Evolutionary conservation across 1,140 invertebrate species (phyloP).

Genomic region (Leguminivora glycinivorella): DNA sequence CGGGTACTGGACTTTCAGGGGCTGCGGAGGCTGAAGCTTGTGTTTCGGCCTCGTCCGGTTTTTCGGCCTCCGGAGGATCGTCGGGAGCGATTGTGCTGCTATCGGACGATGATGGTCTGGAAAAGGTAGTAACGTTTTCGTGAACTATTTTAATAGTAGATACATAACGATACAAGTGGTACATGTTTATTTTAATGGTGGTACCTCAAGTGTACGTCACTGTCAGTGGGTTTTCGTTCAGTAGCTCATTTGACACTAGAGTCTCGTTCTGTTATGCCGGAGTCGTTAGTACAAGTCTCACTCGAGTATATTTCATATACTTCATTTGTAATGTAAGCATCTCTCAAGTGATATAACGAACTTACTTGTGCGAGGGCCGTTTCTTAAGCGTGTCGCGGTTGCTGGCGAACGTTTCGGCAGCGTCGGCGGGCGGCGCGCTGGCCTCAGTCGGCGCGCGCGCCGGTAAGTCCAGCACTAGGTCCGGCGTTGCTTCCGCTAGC

Average conservation of each 20-base stretch:
- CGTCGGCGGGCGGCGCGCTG: conserved; percentile 38
- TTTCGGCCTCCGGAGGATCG: conserved; percentile 13
- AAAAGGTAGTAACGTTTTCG: too few relatives aligned
- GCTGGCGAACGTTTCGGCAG: conserved; percentile 61
- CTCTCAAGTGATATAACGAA: neutral
- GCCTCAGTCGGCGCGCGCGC: conserved; percentile 44
- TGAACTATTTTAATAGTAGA: too few relatives aligned
- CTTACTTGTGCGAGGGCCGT: conserved; percentile 46
- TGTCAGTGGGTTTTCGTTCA: too few relatives aligned
- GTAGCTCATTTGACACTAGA: too few relatives aligned
- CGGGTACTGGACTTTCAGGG: conserved; percentile 65
- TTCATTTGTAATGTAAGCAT: too few relatives aligned
- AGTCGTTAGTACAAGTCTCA: too few relatives aligned
- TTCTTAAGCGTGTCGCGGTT: conserved; percentile 63
- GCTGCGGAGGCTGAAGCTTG: neutral
- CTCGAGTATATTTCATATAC: too few relatives aligned
- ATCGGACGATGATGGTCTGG: conserved; percentile 17
- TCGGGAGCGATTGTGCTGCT: neutral
- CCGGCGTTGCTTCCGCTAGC: conserved; percentile 81
- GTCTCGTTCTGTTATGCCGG: too few relatives aligned
- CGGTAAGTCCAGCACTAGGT: conserved; percentile 94
- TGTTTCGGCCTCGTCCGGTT: conserved; percentile 18
- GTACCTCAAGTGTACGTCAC: too few relatives aligned
- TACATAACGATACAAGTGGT: too few relatives aligned
- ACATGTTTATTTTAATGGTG: too few relatives aligned